Conservation (phyloP, 2,113 vertebrate species). For the Poecilia latipinna region DNA sequence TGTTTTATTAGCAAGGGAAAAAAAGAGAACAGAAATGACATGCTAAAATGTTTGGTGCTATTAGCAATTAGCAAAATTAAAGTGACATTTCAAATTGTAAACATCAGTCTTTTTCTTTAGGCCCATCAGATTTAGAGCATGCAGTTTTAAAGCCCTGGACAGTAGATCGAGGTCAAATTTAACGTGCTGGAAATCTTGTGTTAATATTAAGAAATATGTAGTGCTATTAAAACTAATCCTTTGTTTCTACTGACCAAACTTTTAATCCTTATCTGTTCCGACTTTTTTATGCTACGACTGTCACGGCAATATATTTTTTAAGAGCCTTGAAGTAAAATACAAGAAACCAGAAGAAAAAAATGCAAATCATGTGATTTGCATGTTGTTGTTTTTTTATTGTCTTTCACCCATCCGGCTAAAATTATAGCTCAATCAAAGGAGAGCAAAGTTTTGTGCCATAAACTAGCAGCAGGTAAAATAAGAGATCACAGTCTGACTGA, state of each 20-base stretch:
- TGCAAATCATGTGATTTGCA: too few species aligned
- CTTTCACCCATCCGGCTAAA: too few species aligned
- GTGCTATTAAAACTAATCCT: background rate
- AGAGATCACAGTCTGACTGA: slow-evolving; percentile 14
- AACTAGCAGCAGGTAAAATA: too few species aligned
- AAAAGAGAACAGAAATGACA: background rate
- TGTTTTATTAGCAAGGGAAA: background rate
- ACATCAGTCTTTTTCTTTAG: background rate
- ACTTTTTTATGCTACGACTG: background rate
- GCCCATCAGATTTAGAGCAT: too few species aligned
- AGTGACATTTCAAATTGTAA: background rate
- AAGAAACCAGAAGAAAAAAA: too few species aligned
- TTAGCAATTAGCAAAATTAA: background rate
- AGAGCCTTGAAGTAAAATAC: too few species aligned
- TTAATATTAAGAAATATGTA: background rate
- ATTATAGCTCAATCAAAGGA: too few species aligned
- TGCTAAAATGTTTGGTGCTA: background rate
- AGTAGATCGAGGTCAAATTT: too few species aligned
- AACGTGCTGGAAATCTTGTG: background rate
- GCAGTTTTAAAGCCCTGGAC: too few species aligned
- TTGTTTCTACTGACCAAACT: background rate
- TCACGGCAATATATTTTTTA: too few species aligned
- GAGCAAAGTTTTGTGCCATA: too few species aligned
- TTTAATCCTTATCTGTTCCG: background rate
- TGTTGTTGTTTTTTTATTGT: too few species aligned